Base-by-base conservation (phyloP, 2,888 invertebrate species). In the Bugula neritina region DNA sequence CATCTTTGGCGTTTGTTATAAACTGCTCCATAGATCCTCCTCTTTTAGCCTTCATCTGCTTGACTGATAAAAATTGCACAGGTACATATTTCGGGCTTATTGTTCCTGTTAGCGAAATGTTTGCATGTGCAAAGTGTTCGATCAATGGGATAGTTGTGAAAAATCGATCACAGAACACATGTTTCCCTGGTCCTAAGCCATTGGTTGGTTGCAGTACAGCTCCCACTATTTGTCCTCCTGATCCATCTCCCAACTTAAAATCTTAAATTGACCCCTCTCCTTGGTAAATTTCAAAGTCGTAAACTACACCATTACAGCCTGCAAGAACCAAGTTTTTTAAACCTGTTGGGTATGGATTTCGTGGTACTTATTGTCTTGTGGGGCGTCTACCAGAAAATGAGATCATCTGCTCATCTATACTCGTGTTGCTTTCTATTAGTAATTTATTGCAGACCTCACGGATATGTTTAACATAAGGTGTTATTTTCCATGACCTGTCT, bases 371-470 rank as follows among this genome's bases (percentile, higher is more conserved):
- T 23, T 57, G 5, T n/a, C 57, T 57, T 5, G 23, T 10, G 5
- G 57, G 57, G 57, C 57, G 23, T 27, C 57, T 57, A 23, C 57
- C 57, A 57, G 57, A 17, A 27, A 57, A 57, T 57, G 23, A n/a
- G 23, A 27, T 57, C 57, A 57, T 57, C 27, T 57, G 57, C 57
- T 57, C 57, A 57, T 57, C 57, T 17, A 57, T 57, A n/a, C 57
- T 57, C 3, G 23, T 10, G 23, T 57, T 25, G n/a, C n/a, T 52
- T 52, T 52, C 52, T 52, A 17, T 52, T 52, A 21, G 52, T 52
- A 52, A 52, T 21, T 21, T 52, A 17, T 52, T 52, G 52, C 52
- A 52, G 10, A 52, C 52, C 21, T 52, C 52, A 17, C 52, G 52
- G 21, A 52, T 52, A 52, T 52, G 52, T 21, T 52, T 21, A 21